phyloP scores from a whole-genome alignment of 2,113 vertebrate genomes.

The Actenoides lindsayi region DNA sequence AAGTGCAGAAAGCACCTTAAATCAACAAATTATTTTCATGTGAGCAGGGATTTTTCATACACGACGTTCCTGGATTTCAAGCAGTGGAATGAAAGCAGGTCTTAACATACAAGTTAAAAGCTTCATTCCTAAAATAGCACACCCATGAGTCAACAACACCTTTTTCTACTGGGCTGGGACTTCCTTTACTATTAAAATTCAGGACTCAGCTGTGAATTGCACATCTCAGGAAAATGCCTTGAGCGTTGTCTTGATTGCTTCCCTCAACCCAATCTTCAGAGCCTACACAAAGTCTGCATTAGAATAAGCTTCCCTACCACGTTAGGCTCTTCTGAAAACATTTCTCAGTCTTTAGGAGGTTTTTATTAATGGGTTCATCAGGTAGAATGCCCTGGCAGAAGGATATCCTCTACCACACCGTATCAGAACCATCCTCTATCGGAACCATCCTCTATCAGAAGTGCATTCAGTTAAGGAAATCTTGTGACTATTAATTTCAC shows the following conservation, averaged over 20 bases:
- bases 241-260: not conserved
- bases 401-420: fast-evolving
- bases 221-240: slow-evolving; percentile 1
- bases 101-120: not conserved
- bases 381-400: not conserved
- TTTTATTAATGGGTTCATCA: not conserved
- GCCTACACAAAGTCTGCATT: not conserved
- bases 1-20: not conserved
- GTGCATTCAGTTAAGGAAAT: not conserved
- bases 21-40: fast-evolving
- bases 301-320: not conserved
- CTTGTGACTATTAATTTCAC: not conserved
- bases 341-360: not conserved
- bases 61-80: not conserved
- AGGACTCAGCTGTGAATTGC: slow-evolving; percentile 4
- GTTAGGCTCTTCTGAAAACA: not conserved
- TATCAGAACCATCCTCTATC: not conserved
- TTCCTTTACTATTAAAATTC: slow-evolving; percentile 62
- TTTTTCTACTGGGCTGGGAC: not conserved
- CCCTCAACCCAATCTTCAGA: not conserved
- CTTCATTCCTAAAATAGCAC: slow-evolving; percentile 34
- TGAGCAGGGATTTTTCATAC: not conserved
- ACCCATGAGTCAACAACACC: not conserved
- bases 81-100: not conserved
- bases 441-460: not conserved